Percentiles rank a stretch among this genome's conserved stretches.
These are phyloP conservation scores for Chionis minor DNA, from an alignment of 2,113 vertebrate species.

Conservation along the genomic window DNA sequence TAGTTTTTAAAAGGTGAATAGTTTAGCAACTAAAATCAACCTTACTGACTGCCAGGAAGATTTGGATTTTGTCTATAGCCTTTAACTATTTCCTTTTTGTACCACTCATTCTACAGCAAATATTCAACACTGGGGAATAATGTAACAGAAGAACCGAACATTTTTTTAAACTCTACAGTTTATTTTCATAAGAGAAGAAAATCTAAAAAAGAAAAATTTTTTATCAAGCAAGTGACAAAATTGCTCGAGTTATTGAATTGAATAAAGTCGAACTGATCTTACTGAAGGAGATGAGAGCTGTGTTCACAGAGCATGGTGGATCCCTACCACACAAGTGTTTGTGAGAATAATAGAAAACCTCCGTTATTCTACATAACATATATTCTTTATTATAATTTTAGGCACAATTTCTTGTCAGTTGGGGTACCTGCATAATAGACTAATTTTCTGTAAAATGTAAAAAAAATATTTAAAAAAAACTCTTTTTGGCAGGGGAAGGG, in stretches of 20 bases:
- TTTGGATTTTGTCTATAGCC: neutral
- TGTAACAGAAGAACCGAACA: neutral
- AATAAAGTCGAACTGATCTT: neutral
- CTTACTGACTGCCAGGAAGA: neutral
- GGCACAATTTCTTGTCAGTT: neutral
- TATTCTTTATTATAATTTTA: neutral
- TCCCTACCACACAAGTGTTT: neutral
- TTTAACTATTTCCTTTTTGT: neutral
- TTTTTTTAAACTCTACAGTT: neutral
- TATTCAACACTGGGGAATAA: neutral
- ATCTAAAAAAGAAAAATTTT: neutral
- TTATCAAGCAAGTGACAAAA: neutral
- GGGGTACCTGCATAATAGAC: neutral
- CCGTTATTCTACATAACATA: neutral
- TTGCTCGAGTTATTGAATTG: neutral
- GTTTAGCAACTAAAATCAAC: neutral
- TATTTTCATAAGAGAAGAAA: neutral
- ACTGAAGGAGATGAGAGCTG: neutral
- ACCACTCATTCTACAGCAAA: neutral
- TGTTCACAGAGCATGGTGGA: neutral
- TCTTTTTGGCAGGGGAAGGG: fast-evolving
- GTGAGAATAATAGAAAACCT: neutral
- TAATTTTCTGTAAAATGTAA: neutral
- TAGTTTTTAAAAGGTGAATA: neutral
- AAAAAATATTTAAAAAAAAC: neutral